Evolutionary conservation across 2,888 invertebrate genomes (phyloP), one percentile per base, ranked within the genome.

Genomic region (Hydraecia micacea): DNA sequence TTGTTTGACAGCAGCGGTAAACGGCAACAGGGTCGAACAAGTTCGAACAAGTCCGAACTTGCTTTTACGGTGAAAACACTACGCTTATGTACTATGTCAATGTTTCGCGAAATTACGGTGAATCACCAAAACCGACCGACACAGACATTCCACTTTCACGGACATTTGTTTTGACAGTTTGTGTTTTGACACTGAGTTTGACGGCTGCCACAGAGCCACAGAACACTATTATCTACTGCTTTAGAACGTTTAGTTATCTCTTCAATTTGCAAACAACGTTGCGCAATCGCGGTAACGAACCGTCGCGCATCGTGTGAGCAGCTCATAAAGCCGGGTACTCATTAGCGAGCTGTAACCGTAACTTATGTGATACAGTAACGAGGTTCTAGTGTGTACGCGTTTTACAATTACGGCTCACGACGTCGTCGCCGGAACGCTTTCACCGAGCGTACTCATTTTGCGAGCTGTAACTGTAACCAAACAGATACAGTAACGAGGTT

Each of bases 141-240:
- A 32, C 81, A 67, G 62, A 73, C 66, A 75, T 68, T 68, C 67
- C 67, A 84, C 65, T 80, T 79, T 65, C 79, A 79, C 70, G 28
- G 77, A 77, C 74, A 81, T 89, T 89, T 89, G 86, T 89, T 89
- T 87, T 88, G 89, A 87, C 86, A 80, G n/a, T 63, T 39, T 46
- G 9, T 25, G 13, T n/a, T 46, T 55, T 79, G 79, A 78, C 79
- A 78, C 46, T 28, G 5, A 25, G 32, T 73, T 58, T 83, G 55
- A 82, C 46, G 49, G 58, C 21, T 18, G 39, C 39, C 9, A n/a
- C 21, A 49, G 13, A 32, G 32, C 32, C 32, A 32, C 32, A 32
- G 32, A 32, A 32, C 3, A 32, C 32, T 32, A 32, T 3, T 32
- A 32, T 32, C 5, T 32, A 71, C 28, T 25, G 1, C 49, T 49